Evolutionary conservation across 2,113 vertebrate genomes (phyloP), one percentile per base, ranked within the genome.

Genomic region (Loxodonta africana): DNA sequence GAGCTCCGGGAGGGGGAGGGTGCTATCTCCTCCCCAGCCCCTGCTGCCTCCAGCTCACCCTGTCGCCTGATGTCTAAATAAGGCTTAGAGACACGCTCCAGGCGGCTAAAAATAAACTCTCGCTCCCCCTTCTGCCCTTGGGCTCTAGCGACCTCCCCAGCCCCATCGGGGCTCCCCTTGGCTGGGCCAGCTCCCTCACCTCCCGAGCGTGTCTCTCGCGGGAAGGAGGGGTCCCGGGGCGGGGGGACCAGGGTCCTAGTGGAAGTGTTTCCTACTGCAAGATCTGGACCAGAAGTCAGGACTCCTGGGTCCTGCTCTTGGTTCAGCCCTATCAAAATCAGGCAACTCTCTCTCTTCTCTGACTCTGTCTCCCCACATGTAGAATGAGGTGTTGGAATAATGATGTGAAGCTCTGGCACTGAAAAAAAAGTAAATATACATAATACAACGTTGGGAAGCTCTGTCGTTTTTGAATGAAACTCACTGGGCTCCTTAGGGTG

Each of bases 61-160:
- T 57, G 96, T 77, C 33, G 96, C 96, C 96, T 67, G 73, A 97
- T 97, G 97, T 95, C 98, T 98, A 98, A 97, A 98, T 98, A 98
- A 97, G 98, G 98, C 76, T 69, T 51, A 90, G 76, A 95, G 78
- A 77, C 96, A 92, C 96, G 67, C 88, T 92, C 92, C n/a, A 23
- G 83, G 88, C 76, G 15, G 97, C 98, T 98, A 98, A 98, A 98
- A 98, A 98, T 98, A 98, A 95, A 96, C 90, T 53, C 81, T 8
- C 21, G 71, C 87, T n/a, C 81, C 88, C 83, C 33, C 89, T 65
- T 88, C 92, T 41, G n/a, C 89, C 91, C 93, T 73, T 33, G 91
- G 91, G 93, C 84, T 91, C 92, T 84, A 94, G 94, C 76, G 92
- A 95, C 97, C 95, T 96, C 96, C 95, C 87, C 71, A 71, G 94